These are phyloP conservation scores for Astyanax mexicanus DNA, from an alignment of 2,797 vertebrate species.

Conservation along the genomic window DNA sequence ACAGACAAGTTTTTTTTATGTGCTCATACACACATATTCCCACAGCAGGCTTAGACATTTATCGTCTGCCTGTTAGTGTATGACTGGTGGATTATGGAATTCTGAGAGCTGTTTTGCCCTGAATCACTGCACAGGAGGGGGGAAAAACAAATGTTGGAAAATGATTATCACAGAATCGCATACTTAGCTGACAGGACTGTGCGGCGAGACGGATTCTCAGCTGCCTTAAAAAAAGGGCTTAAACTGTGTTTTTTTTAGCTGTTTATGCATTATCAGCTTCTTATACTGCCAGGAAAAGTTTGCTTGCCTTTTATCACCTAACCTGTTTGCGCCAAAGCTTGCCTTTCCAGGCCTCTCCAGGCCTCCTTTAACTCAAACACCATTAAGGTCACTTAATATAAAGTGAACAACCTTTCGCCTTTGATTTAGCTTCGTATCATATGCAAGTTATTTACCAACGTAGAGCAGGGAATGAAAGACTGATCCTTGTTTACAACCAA, in stretches of 20 bases:
- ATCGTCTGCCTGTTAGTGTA: slow-evolving; percentile 31
- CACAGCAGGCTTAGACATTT: slow-evolving; percentile 37
- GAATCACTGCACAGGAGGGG: not conserved
- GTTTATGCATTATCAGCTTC: too few relatives aligned
- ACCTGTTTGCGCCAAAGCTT: not conserved
- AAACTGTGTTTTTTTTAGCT: not conserved
- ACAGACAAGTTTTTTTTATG: slow-evolving; percentile 11
- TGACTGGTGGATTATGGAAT: slow-evolving; percentile 33
- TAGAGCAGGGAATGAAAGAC: slow-evolving; percentile 1
- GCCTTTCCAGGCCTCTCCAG: not conserved
- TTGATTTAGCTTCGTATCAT: not conserved
- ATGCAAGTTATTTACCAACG: slow-evolving; percentile 14
- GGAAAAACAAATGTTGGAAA: not conserved
- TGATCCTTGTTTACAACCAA: slow-evolving; percentile 29
- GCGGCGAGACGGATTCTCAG: not conserved
- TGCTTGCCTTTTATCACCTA: not conserved
- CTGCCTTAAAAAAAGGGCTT: not conserved
- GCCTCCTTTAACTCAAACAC: not conserved
- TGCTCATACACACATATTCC: not conserved
- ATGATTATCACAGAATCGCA: not conserved
- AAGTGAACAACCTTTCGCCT: slow-evolving; percentile 5
- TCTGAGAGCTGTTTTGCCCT: not conserved
- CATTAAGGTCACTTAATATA: slow-evolving; percentile 17
- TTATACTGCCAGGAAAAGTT: not conserved
- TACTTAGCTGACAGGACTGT: not conserved